Percentiles rank a stretch among this genome's conserved stretches.
Conservation (phyloP, 1,140 invertebrate species). For the Streblospio benedicti region DNA sequence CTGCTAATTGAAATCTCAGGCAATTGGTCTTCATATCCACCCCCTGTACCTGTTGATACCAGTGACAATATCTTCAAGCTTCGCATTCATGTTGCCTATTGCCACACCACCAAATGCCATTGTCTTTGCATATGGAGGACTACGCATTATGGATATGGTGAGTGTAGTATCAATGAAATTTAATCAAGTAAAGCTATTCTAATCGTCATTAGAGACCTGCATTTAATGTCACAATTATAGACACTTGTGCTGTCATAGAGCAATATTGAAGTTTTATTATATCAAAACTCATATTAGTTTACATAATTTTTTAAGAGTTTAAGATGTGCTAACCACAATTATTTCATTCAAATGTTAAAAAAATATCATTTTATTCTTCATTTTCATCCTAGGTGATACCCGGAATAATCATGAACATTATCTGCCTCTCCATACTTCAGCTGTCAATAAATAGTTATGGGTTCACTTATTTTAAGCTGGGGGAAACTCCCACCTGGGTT, state of each 20-base stretch:
- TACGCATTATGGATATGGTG: conserved; percentile 37
- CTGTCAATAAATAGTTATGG: conserved; percentile 15
- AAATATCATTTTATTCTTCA: too few relatives aligned
- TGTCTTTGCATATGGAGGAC: conserved; percentile 54
- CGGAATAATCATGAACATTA: conserved; percentile 13
- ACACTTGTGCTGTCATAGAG: too few relatives aligned
- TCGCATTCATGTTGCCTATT: conserved; percentile 64
- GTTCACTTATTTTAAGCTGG: conserved; percentile 8
- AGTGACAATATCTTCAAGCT: conserved; percentile 68
- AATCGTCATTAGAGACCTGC: too few relatives aligned
- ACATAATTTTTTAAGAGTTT: too few relatives aligned
- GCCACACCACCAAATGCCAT: conserved; percentile 85
- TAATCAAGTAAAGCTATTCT: too few relatives aligned
- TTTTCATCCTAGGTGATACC: conserved; percentile 15
- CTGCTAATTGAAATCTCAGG: conserved; percentile 43
- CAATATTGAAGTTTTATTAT: too few relatives aligned
- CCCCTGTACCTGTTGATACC: conserved; percentile 78
- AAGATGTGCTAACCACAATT: too few relatives aligned
- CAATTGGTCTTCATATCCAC: conserved; percentile 50
- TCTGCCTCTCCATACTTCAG: conserved; percentile 13
- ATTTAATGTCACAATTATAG: too few relatives aligned
- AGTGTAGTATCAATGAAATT: conserved; percentile 3
- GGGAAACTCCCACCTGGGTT: conserved; percentile 11
- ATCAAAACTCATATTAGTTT: too few relatives aligned
- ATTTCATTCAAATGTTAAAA: too few relatives aligned